Percentiles rank a stretch among this genome's conserved stretches.
Evolutionary conservation across 2,888 invertebrate genomes (phyloP).

Genomic region (Plagodis pulveraria): DNA sequence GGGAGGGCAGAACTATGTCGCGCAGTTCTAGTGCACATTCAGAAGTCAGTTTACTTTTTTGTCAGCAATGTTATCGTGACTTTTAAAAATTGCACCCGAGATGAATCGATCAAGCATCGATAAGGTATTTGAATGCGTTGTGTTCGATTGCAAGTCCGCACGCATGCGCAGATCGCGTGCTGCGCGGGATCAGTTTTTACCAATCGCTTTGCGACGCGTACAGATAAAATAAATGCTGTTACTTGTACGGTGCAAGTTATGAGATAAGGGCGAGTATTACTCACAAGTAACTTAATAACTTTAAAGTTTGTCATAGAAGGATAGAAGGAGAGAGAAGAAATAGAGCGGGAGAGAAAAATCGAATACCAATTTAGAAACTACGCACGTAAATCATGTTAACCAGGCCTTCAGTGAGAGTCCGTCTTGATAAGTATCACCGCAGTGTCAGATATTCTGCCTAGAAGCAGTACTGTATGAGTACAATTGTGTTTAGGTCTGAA

Average conservation of each 20-base stretch:
- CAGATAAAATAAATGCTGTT: constrained; percentile 48
- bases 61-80: too few relatives aligned
- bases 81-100: background rate
- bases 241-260: constrained; percentile 40
- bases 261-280: background rate
- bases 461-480: too few relatives aligned
- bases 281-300: background rate
- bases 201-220: constrained; percentile 45
- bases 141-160: constrained; percentile 11
- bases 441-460: too few relatives aligned
- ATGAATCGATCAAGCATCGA: constrained; percentile 10
- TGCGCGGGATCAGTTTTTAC: constrained; percentile 42
- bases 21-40: background rate
- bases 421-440: too few relatives aligned
- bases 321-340: too few relatives aligned
- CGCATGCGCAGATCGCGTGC: constrained; percentile 49
- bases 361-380: too few relatives aligned
- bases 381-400: too few relatives aligned
- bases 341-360: too few relatives aligned
- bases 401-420: too few relatives aligned
- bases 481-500: too few relatives aligned
- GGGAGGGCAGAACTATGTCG: too few relatives aligned
- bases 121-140: constrained; percentile 7
- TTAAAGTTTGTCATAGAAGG: too few relatives aligned
- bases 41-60: constrained; percentile 7